These are phyloP conservation scores for Polyommatus iphigenia DNA, from an alignment of 2,888 invertebrate genomes.

Conservation along the genomic window DNA sequence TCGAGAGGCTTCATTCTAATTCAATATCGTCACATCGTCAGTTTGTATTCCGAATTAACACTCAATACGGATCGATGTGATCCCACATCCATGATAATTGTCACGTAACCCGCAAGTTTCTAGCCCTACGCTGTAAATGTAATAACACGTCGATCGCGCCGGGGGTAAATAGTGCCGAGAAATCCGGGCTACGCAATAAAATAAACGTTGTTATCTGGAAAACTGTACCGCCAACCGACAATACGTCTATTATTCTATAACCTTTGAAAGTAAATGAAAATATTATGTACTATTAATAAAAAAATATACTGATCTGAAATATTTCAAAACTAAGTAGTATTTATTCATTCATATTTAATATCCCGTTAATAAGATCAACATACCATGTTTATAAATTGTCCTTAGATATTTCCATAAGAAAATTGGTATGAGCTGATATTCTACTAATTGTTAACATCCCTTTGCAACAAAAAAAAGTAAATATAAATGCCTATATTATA, in stretches of 20 bases:
- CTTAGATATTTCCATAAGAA: too few relatives aligned
- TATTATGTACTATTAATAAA: too few relatives aligned
- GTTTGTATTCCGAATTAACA: not conserved
- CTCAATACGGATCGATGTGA: not conserved
- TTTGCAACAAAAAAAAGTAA: too few relatives aligned
- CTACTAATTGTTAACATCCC: too few relatives aligned
- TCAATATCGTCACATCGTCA: not conserved
- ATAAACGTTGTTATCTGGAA: not conserved
- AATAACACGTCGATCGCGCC: conserved; percentile 1
- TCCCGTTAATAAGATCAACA: too few relatives aligned
- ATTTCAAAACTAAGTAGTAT: not conserved
- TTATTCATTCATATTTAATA: too few relatives aligned
- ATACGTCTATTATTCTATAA: not conserved
- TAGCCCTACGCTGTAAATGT: not conserved
- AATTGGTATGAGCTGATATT: too few relatives aligned
- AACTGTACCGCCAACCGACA: not conserved
- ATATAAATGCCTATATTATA: not conserved
- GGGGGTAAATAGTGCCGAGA: conserved; percentile 9
- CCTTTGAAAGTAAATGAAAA: not conserved
- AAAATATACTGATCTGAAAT: not conserved
- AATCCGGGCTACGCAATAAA: not conserved
- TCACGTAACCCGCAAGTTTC: conserved; percentile 20
- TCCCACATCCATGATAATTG: not conserved
- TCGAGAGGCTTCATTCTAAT: conserved; percentile 1
- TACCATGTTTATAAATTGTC: too few relatives aligned